These are phyloP conservation scores for Aphis gossypii DNA, from an alignment of 1,140 invertebrate species.

Conservation along the genomic window DNA sequence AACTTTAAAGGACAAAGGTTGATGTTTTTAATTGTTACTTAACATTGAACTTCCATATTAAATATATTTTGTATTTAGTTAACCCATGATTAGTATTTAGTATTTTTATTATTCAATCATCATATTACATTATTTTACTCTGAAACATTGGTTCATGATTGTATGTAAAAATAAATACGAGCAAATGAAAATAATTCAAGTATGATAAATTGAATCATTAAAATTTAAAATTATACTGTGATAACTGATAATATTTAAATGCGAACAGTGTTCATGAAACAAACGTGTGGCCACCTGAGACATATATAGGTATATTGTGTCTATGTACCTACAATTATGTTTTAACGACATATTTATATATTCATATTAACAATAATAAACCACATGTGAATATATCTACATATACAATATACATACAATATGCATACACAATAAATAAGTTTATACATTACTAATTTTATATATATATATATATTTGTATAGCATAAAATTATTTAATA, in stretches of 20 bases:
- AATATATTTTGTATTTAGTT: neutral
- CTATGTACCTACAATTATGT: neutral
- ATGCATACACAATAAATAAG: neutral
- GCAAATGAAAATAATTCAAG: neutral
- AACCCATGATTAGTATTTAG: too few relatives aligned
- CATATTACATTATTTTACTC: neutral
- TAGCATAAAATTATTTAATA: neutral
- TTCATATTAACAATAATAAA: constrained; percentile 19
- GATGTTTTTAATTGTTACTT: neutral
- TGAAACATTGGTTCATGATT: neutral
- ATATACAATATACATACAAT: neutral
- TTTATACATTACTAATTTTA: neutral
- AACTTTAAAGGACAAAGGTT: neutral
- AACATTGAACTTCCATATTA: neutral
- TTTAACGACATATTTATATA: constrained; percentile 15
- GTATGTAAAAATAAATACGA: neutral
- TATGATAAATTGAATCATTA: neutral
- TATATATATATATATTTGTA: neutral
- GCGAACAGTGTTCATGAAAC: neutral
- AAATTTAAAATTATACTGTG: neutral
- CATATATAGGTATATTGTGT: neutral
- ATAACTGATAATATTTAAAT: neutral
- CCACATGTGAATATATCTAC: neutral
- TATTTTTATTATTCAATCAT: neutral
- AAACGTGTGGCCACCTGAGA: neutral